phyloP scores from a whole-genome alignment of 2,113 vertebrate genomes.

The Bettongia penicillata region DNA sequence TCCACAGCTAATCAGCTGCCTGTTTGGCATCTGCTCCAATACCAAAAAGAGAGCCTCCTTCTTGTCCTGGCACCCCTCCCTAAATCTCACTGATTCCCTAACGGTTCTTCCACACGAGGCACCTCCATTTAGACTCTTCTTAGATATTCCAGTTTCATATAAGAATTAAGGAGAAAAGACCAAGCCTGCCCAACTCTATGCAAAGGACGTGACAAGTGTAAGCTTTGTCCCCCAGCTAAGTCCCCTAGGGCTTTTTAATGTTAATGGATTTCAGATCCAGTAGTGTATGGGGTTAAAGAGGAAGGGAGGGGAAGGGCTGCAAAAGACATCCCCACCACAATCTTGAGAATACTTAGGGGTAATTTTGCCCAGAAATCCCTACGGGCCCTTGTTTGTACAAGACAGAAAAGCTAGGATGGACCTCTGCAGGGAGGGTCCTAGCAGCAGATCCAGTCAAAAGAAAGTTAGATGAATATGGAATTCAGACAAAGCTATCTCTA shows the following conservation, averaged over 20 bases:
- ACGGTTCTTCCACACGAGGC: background rate
- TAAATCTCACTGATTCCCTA: background rate
- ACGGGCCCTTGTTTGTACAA: background rate
- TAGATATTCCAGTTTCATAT: background rate
- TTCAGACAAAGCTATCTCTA: background rate
- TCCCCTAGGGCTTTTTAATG: no score
- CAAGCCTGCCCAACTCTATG: background rate
- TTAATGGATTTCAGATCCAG: no score
- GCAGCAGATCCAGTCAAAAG: background rate
- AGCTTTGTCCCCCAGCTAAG: background rate
- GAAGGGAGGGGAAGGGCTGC: background rate
- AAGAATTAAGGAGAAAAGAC: constrained; percentile 24
- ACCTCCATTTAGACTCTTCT: background rate
- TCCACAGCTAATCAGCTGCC: background rate
- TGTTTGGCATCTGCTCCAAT: background rate
- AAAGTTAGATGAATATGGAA: background rate
- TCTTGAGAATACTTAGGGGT: background rate
- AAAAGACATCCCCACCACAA: background rate
- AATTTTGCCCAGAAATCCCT: background rate
- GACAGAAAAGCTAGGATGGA: background rate
- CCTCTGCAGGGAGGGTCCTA: background rate
- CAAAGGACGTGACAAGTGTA: background rate
- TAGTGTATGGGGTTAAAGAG: background rate
- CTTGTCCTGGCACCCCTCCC: background rate
- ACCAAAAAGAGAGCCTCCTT: background rate